A percentile compares a stretch with the other conserved stretches of the same genome.
These are phyloP conservation scores for Danaus melanippus DNA, from an alignment of 1,140 invertebrate genomes.

Conservation along the genomic window DNA sequence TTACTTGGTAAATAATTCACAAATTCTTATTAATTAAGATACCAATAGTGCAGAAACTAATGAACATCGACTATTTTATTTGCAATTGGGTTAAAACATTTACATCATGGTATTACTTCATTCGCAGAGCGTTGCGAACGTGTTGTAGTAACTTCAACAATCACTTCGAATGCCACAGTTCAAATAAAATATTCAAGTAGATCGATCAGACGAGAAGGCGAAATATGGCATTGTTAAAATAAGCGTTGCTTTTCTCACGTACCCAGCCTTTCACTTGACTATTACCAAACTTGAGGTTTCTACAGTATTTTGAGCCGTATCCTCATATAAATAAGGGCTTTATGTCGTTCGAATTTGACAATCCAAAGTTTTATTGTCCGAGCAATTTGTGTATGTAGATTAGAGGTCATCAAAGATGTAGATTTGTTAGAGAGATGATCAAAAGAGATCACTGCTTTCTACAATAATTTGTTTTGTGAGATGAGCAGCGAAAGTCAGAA, in stretches of 20 bases:
- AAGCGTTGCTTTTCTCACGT: constrained; percentile 64
- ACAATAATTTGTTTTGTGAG: constrained; percentile 22
- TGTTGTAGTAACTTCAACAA: constrained; percentile 31
- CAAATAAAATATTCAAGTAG: constrained; percentile 59
- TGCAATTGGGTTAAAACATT: no score
- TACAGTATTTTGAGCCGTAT: constrained; percentile 23
- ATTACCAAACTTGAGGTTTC: constrained; percentile 47
- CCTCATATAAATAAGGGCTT: constrained; percentile 12
- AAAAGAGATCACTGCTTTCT: constrained; percentile 23
- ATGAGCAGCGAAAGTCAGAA: constrained; percentile 14
- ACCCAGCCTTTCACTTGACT: constrained; percentile 59
- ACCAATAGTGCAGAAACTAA: no score
- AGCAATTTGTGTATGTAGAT: constrained; percentile 67
- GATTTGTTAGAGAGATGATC: constrained; percentile 34
- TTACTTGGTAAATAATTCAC: no score
- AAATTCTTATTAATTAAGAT: no score
- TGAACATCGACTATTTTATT: no score
- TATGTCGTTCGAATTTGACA: constrained; percentile 17
- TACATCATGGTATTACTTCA: no score
- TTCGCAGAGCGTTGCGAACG: no score
- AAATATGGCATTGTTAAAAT: constrained; percentile 65
- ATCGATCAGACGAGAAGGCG: constrained; percentile 66
- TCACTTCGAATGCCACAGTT: constrained; percentile 38
- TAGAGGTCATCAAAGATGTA: constrained; percentile 61
- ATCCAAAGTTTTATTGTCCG: constrained; percentile 61